Evolutionary conservation across 2,113 vertebrate genomes (phyloP).

Genomic region (Bufo bufo): DNA sequence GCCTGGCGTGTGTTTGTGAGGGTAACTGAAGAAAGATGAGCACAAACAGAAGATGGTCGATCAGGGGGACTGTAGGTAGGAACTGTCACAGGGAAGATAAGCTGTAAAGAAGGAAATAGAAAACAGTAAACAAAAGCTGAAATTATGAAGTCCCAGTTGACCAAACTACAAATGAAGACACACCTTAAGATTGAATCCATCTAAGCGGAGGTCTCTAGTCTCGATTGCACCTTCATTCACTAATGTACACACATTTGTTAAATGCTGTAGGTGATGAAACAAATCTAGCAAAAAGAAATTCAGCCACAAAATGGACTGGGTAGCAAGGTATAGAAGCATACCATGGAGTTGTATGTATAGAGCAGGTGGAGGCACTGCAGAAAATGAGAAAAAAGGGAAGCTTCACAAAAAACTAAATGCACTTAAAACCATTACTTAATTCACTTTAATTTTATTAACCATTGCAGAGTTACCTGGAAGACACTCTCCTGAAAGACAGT

Average conservation of each 20-base stretch:
- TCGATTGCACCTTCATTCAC: constrained; percentile 86
- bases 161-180: background rate
- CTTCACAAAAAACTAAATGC: background rate
- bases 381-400: constrained; percentile 16
- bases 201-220: constrained; percentile 87
- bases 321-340: constrained; percentile 85
- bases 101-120: constrained; percentile 64
- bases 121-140: background rate
- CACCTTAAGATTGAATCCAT: constrained; percentile 88
- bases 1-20: constrained; percentile 89
- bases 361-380: constrained; percentile 88
- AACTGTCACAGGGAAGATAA: constrained; percentile 87
- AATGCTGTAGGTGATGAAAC: constrained; percentile 88
- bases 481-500: constrained; percentile 79
- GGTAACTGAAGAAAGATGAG: constrained; percentile 72
- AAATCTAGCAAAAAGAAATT: constrained; percentile 91
- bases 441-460: background rate
- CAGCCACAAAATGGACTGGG: constrained; percentile 90
- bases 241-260: constrained; percentile 93
- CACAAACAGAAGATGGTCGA: constrained; percentile 81
- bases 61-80: constrained; percentile 82
- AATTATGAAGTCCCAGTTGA: background rate
- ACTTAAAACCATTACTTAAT: background rate
- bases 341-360: constrained; percentile 89
- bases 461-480: constrained; percentile 78